These are phyloP conservation scores for Caenorhabditis sp. DNA, from an alignment of 2,888 invertebrate species.

Conservation along the genomic window DNA sequence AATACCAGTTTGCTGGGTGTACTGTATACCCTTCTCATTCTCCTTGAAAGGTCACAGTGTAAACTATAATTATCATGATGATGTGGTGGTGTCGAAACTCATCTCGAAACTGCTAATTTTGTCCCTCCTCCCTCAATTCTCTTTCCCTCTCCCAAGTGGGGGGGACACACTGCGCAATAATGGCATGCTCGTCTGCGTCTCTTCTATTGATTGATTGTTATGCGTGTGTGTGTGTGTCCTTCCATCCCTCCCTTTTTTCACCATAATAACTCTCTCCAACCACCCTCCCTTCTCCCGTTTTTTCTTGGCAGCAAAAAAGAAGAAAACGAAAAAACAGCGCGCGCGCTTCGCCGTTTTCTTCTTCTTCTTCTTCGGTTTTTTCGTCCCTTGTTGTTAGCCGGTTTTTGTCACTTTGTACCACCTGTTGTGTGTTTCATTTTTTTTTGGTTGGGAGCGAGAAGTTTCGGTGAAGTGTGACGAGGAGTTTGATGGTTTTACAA, in stretches of 20 bases:
- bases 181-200: neutral
- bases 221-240: slow-evolving; percentile 11
- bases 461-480: neutral
- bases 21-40: too few species aligned
- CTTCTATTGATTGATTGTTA: neutral
- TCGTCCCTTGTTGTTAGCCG: too few species aligned
- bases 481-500: too few species aligned
- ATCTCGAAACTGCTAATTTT: too few species aligned
- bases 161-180: too few species aligned
- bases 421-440: neutral
- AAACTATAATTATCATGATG: too few species aligned
- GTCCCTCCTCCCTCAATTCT: neutral
- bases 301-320: neutral
- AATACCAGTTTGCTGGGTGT: too few species aligned
- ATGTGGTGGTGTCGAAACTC: too few species aligned
- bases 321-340: neutral
- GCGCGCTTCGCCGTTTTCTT: neutral
- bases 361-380: neutral
- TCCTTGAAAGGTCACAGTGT: too few species aligned
- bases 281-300: neutral
- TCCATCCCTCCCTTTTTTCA: slow-evolving; percentile 16
- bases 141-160: neutral
- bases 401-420: neutral
- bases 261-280: slow-evolving; percentile 5
- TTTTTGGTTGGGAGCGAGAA: neutral